Evolutionary conservation across 2,113 vertebrate genomes (phyloP), one percentile per base, ranked within the genome.

Genomic region (Australoheros scitulus): DNA sequence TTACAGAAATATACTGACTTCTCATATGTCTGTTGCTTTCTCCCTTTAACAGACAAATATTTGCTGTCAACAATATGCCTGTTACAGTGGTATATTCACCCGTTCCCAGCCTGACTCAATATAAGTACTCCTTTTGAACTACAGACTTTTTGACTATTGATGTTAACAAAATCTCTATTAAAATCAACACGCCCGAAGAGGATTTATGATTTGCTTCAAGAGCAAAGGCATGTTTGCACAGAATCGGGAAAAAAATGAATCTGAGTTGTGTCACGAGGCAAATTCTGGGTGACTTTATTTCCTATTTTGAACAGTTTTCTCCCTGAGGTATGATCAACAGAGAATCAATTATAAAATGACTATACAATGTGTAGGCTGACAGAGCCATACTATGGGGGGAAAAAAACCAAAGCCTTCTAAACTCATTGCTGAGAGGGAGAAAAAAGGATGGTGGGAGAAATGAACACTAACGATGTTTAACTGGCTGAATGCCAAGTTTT

Each of bases 201-300:
- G 52, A 77, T 36, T 80, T 64, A 32, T 41, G 20, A 70, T 61
- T 64, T 60, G 22, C 50, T 58, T 59, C 1, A 14, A 38, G 47
- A 70, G 52, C 1, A 72, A 80, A 65, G 13, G 14, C 4, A 7
- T 52, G 60, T 47, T 77, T 26, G 56, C 26, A 36, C n/a, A 14
- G n/a, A 65, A 78, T 74, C 3, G 3, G 11, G 29, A 56, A 77
- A 38, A 72, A 24, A 36, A 59, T 22, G 29, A 9, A 65, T 80
- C 82, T 85, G 80, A 18, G 52, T 76, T 85, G 52, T 81, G 65
- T 92, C 72, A 84, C 36, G 22, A 4, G 81, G 80, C 64, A 86
- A 38, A 84, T 75, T 84, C 76, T 87, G 64, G 63, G 47, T 22
- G 0, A 17, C 76, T 52, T 82, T 79, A 14, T 61, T 11, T 29